phyloP scores from a whole-genome alignment of 2,113 vertebrate species.

The Clarias gariepinus region DNA sequence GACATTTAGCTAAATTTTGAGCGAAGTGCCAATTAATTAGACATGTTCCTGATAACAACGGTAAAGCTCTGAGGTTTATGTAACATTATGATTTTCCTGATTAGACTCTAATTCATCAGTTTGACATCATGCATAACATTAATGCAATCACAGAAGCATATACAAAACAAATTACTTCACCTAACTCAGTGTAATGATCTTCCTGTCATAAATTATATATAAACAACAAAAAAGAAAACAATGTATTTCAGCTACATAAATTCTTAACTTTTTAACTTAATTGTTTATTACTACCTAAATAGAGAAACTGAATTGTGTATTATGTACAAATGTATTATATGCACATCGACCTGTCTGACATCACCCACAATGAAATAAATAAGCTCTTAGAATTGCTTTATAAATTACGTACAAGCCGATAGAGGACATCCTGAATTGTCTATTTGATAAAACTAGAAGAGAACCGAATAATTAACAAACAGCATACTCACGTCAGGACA shows the following conservation, averaged over 20 bases:
- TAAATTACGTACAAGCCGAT: constrained; percentile 19
- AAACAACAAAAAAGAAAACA: neutral
- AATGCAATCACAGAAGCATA: neutral
- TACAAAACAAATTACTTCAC: neutral
- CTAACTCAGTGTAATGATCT: neutral
- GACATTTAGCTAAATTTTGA: neutral
- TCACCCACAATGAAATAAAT: constrained; percentile 51
- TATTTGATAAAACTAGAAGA: neutral
- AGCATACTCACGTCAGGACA: constrained; percentile 91
- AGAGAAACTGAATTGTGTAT: no score
- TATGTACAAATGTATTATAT: no score
- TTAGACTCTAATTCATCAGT: neutral
- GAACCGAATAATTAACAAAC: neutral
- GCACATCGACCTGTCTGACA: constrained; percentile 32
- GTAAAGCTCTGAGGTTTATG: neutral
- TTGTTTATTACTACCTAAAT: neutral
- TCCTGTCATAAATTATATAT: neutral
- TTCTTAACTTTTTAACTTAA: neutral
- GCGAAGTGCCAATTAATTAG: neutral
- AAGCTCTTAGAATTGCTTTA: constrained; percentile 62
- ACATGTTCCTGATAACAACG: neutral
- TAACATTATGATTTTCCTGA: neutral
- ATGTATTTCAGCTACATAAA: neutral
- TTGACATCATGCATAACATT: neutral
- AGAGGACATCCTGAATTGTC: neutral